Evolutionary conservation across 2,113 vertebrate genomes (phyloP), one percentile per base, ranked within the genome.

Genomic region (Seriola dumerili): DNA sequence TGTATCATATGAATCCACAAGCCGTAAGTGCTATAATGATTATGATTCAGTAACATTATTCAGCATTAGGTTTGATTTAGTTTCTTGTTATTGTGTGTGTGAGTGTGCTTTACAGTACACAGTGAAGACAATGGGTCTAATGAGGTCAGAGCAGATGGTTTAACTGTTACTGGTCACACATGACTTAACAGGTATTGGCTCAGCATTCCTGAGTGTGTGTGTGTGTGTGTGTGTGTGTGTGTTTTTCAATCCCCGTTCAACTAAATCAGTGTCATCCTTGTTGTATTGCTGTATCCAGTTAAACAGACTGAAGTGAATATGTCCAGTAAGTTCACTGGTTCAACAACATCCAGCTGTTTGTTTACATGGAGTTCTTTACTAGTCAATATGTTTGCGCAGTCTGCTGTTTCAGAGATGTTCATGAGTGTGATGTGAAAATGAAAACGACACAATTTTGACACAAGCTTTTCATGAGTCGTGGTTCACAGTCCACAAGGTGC

Each of bases 81-180:
- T 1, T 23, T 29, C 23, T 66, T 7, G 54, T 12, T 14, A 14
- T 32, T 38, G 17, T 68, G 76, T 65, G 32, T 77, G 68, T 73
- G 62, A 71, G 32, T 73, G 78, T 73, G 46, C 13, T 1, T 48
- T 34, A 42, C 9, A 74, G 69, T 66, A 55, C 6, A 54, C 48
- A 85, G 54, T 21, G 42, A 57, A 83, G 58, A 89, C 83, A 84
- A 88, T 32, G 57, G 72, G 23, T 46, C 21, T 66, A 89, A 89
- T 52, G 55, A 89, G 91, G 83, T 90, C 83, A 80, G 71, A 76
- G 78, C 85, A 86, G 85, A 89, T 86, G 89, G 74, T 77, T 85
- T 59, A 88, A 85, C 88, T 68, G 83, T 78, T 85, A 81, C 17
- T 65, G 67, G 64, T 88, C 80, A 86, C 91, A 90, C 87, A 85